Percentiles rank a stretch among this genome's conserved stretches.
These are phyloP conservation scores for Cynaeus angustus DNA, from an alignment of 2,888 invertebrate genomes.

Conservation along the genomic window DNA sequence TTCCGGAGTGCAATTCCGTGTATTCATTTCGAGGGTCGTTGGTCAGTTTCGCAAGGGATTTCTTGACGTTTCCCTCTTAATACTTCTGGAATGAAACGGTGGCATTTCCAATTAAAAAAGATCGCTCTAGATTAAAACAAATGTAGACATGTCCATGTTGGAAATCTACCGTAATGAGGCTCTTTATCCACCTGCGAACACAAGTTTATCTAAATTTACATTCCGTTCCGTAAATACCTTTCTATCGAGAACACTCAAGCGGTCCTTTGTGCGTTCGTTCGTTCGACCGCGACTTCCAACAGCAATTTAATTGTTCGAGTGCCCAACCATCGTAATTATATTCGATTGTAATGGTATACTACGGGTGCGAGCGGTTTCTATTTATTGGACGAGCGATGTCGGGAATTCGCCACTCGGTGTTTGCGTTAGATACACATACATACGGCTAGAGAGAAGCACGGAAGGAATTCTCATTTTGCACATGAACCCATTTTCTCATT, in stretches of 20 bases:
- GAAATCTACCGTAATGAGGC: constrained; percentile 18
- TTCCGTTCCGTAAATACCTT: constrained; percentile 59
- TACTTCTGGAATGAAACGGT: constrained; percentile 18
- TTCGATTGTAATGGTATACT: constrained; percentile 41
- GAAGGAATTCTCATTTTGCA: constrained; percentile 49
- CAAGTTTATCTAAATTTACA: constrained; percentile 58
- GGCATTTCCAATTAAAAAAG: constrained; percentile 49
- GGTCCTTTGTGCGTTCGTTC: constrained; percentile 40
- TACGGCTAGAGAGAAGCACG: constrained; percentile 12
- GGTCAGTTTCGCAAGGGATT: constrained; percentile 33
- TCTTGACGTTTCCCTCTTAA: constrained; percentile 31
- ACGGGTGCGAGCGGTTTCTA: constrained; percentile 23
- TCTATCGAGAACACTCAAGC: constrained; percentile 44
- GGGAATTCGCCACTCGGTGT: constrained; percentile 40
- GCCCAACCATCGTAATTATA: constrained; percentile 46
- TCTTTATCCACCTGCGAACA: constrained; percentile 60
- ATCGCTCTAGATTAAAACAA: constrained; percentile 44
- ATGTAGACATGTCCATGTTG: constrained; percentile 16
- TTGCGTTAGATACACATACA: constrained; percentile 30
- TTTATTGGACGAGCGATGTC: constrained; percentile 40
- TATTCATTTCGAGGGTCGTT: constrained; percentile 20
- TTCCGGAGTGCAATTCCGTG: constrained; percentile 4
- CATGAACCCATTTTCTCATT: constrained; percentile 44
- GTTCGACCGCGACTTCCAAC: constrained; percentile 33
- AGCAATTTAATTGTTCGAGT: constrained; percentile 48